Evolutionary conservation across 2,113 vertebrate genomes (phyloP), one percentile per base, ranked within the genome.

Genomic region (Holacanthus passer): DNA sequence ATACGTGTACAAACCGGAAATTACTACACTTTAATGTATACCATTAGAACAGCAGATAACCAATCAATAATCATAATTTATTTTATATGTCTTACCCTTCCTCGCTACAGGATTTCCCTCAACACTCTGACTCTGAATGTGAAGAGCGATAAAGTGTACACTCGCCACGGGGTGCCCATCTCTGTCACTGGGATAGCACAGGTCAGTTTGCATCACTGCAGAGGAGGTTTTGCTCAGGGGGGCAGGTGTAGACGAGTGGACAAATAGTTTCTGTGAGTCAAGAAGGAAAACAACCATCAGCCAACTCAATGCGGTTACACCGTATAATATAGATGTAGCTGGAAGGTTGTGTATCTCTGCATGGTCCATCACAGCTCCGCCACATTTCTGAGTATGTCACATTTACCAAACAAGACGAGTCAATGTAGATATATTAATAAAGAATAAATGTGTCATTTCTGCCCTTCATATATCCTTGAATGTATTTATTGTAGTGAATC

Each of bases 121-220:
- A 98, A 97, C 93, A 98, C 97, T 16, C 89, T 98, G 92, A 98
- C 97, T 29, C 95, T 98, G 83, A 98, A 97, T 53, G 97, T 98
- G 79, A 97, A 97, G 94, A 98, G 97, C 48, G 97, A 98, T 85
- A 98, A 97, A 89, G 97, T 98, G 17, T 97, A 98, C 86, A 98
- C 97, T 2, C 96, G 97, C 5, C 97, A 97, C 3, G 97, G 97
- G 0, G 97, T 98, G 16, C 97, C 97, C 66, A 95, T 98, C 87
- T 98, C 97, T 1, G 97, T 98, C 68, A 98, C 97, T 6, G 97
- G 97, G 50, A 97, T 98, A n/a, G 97, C 97, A 22, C 97, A 98
- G 96, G 97, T 97, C 75, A 91, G 92, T 77, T 62, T 48, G 10
- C 58, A 8, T 12, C 55, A 3, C 4, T 16, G 29, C 0, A 37